A percentile compares a stretch with the other conserved stretches of the same genome.
These are phyloP conservation scores for Callipepla californica DNA, from an alignment of 2,113 vertebrate genomes.

Conservation along the genomic window DNA sequence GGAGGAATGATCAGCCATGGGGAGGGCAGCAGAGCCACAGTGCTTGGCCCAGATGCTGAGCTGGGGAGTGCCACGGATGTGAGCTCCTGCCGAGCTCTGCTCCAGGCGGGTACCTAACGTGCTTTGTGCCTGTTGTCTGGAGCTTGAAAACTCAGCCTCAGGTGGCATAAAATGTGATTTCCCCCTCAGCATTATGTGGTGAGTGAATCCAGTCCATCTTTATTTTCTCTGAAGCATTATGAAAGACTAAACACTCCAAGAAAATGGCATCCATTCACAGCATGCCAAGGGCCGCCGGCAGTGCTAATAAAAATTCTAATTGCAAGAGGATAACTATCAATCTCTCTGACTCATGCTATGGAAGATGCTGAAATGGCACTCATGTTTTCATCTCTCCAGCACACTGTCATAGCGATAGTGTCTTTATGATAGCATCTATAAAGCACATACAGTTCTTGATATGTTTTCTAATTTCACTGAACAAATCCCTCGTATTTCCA, in stretches of 20 bases:
- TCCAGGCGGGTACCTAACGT: accelerated
- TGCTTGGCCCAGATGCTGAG: neutral
- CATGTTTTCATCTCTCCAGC: conserved; percentile 32
- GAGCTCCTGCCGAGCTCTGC: neutral
- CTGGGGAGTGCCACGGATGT: accelerated
- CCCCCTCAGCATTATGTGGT: neutral
- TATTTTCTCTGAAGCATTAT: conserved; percentile 32
- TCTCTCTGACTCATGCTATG: conserved; percentile 50
- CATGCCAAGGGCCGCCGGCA: conserved; percentile 9
- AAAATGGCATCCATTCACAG: conserved; percentile 51
- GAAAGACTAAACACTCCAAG: conserved; percentile 37
- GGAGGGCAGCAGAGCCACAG: neutral
- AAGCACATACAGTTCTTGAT: neutral
- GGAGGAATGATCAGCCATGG: neutral
- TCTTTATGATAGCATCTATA: conserved; percentile 14
- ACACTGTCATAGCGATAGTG: neutral
- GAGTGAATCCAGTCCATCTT: conserved; percentile 19
- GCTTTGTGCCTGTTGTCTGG: neutral
- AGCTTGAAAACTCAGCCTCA: neutral
- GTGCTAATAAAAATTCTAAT: conserved; percentile 59
- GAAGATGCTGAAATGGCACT: conserved; percentile 65
- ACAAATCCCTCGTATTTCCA: neutral
- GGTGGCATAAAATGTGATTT: neutral
- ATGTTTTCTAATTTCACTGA: conserved; percentile 12
- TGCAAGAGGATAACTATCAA: conserved; percentile 54